phyloP scores from a whole-genome alignment of 2,113 vertebrate genomes.

The Nettapus auritus region DNA sequence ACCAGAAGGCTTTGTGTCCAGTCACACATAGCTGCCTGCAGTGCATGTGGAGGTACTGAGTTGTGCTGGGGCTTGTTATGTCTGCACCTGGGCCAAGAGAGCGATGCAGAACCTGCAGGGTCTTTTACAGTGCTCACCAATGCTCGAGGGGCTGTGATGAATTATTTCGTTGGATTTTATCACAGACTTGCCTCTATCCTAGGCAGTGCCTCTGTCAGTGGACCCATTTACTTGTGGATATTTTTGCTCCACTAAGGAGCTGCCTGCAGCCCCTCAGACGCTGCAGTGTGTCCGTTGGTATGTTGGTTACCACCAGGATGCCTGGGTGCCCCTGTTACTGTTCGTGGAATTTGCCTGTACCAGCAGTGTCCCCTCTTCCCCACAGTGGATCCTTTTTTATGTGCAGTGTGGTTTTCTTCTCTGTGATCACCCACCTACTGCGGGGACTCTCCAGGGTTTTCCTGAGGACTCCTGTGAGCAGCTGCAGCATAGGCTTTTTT shows the following conservation, averaged over 20 bases:
- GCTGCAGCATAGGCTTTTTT: too few species aligned
- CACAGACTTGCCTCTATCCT: background rate
- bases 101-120: background rate
- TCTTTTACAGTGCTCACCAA: background rate
- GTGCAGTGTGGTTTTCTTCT: too few species aligned
- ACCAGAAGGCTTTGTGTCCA: background rate
- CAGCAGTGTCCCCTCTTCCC: too few species aligned
- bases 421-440: too few species aligned
- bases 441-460: too few species aligned
- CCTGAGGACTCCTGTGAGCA: too few species aligned
- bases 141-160: accelerated
- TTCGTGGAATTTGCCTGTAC: too few species aligned
- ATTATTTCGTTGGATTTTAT: background rate
- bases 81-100: background rate
- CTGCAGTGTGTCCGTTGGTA: too few species aligned
- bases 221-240: background rate
- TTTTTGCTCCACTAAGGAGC: background rate
- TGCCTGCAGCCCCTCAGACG: background rate
- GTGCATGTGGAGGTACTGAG: background rate
- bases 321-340: too few species aligned
- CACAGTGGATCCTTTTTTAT: too few species aligned
- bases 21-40: background rate
- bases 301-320: too few species aligned
- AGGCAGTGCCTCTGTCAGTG: too few species aligned
- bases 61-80: background rate